phyloP scores from a whole-genome alignment of 2,888 invertebrate species.

The Adelphocoris suturalis region DNA sequence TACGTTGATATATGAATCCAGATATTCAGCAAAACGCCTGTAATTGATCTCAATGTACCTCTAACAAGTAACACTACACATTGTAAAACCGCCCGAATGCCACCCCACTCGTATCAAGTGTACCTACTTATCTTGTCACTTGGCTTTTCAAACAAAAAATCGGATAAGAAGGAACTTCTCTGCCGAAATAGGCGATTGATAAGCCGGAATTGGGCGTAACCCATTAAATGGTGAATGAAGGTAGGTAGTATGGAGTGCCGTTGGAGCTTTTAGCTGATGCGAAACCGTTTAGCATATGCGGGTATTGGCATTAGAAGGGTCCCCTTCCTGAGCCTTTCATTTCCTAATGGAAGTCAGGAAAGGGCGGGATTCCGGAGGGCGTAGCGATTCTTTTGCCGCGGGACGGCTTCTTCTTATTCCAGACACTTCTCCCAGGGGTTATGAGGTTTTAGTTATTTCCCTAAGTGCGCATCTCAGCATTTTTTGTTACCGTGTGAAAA shows the following conservation, averaged over 20 bases:
- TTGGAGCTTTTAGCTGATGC: slow-evolving; percentile 23
- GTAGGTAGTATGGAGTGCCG: background rate
- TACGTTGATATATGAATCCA: no score
- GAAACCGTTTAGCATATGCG: slow-evolving; percentile 39
- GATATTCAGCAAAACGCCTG: no score
- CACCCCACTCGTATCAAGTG: no score
- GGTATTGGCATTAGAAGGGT: slow-evolving; percentile 5
- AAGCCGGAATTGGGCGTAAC: background rate
- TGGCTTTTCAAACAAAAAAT: background rate
- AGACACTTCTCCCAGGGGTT: background rate
- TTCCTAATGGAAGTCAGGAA: slow-evolving; percentile 13
- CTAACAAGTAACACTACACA: no score
- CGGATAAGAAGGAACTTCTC: background rate
- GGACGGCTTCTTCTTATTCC: background rate
- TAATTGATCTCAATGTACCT: no score
- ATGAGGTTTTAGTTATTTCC: slow-evolving; percentile 29
- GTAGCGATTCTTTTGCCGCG: background rate
- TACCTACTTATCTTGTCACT: no score
- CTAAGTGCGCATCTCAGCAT: slow-evolving; percentile 14
- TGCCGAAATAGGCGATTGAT: background rate
- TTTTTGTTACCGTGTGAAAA: background rate
- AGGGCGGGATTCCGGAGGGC: background rate
- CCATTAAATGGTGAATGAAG: background rate
- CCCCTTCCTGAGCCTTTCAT: slow-evolving; percentile 10
- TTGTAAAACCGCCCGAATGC: no score